These are phyloP conservation scores for Benitochromis conjunctus DNA, from an alignment of 2,113 vertebrate genomes.

Conservation along the genomic window DNA sequence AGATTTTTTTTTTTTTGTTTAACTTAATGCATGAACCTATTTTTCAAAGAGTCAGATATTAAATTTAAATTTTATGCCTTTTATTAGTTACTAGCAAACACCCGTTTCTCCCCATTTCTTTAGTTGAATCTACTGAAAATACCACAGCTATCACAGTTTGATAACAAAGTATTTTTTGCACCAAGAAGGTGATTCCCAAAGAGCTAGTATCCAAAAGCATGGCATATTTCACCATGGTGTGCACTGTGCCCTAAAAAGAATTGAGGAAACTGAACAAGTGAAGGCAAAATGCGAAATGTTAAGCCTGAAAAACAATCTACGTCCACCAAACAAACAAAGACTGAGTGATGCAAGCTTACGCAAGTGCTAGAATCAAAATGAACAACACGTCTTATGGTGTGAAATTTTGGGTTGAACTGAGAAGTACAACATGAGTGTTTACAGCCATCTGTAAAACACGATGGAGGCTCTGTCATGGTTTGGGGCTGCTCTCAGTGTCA, in stretches of 20 bases:
- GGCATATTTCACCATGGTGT: neutral
- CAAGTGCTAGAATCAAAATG: neutral
- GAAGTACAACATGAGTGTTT: neutral
- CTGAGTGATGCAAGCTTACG: neutral
- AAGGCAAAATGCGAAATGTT: neutral
- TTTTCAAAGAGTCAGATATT: rapidly evolving
- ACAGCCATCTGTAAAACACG: neutral
- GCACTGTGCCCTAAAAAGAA: neutral
- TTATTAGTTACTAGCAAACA: neutral
- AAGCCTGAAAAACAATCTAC: neutral
- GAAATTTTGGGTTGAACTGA: neutral
- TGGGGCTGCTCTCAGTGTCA: neutral
- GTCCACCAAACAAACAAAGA: neutral
- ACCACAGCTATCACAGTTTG: neutral
- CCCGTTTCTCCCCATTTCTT: neutral
- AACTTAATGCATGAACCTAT: neutral
- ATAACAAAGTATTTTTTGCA: neutral
- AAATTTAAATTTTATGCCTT: neutral
- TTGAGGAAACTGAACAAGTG: neutral
- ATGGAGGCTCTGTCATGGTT: neutral
- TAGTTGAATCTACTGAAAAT: neutral
- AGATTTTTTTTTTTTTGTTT: neutral
- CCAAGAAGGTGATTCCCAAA: neutral
- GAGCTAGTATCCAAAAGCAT: neutral
- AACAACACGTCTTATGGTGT: neutral